Conservation (phyloP, 53 echinoderm and acorn worm genomes). For the Paracentrotus lividus region DNA sequence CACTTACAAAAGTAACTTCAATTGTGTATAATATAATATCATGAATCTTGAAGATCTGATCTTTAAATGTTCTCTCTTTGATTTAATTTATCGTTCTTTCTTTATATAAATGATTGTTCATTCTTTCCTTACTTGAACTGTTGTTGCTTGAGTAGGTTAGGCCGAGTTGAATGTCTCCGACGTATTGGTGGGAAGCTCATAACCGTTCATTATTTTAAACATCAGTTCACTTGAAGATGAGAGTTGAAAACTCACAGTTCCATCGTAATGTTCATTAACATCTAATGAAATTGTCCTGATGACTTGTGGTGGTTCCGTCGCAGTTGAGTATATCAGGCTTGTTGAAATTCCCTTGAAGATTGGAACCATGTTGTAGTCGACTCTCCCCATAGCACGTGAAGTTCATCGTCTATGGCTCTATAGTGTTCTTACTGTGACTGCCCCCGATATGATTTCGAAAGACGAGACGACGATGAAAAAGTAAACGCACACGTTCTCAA, state of each 20-base stretch:
- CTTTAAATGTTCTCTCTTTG: background rate
- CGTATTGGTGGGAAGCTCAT: background rate
- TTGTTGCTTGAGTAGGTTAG: background rate
- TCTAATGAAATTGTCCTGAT: background rate
- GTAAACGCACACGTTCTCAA: background rate
- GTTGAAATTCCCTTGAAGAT: background rate
- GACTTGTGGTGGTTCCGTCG: background rate
- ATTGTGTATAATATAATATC: background rate
- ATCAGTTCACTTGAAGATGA: background rate
- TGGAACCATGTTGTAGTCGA: background rate
- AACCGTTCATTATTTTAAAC: too few relatives aligned
- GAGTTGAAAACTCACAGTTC: background rate
- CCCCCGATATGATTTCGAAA: slow-evolving; percentile 13
- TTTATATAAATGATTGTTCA: background rate
- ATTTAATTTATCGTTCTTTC: background rate
- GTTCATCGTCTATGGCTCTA: slow-evolving; percentile 18
- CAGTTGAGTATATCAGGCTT: background rate
- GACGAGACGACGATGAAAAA: background rate
- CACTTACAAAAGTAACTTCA: background rate
- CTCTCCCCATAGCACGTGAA: slow-evolving; percentile 1
- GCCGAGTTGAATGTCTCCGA: background rate
- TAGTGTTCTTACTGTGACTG: slow-evolving; percentile 38
- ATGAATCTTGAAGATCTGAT: background rate
- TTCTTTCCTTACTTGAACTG: background rate
- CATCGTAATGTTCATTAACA: background rate